Evolutionary conservation across 2,797 vertebrate genomes (phyloP), one percentile per base, ranked within the genome.

Genomic region (Tragopan temminckii): DNA sequence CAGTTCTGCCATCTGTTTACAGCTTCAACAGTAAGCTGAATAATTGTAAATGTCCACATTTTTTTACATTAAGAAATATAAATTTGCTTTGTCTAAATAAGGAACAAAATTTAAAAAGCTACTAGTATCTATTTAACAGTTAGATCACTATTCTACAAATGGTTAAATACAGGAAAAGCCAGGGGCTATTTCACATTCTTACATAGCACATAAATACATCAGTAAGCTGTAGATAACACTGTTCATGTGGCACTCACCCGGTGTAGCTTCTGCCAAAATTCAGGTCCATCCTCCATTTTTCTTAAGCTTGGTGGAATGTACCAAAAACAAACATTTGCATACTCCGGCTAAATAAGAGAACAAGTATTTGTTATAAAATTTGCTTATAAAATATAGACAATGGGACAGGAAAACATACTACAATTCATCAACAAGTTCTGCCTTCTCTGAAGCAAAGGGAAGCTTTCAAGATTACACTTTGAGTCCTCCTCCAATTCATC

Each of bases 251-350:
- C 29, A 97, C 98, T 98, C 86, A 98, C 98, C 94, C 92, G 85
- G 77, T 98, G 97, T 52, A 99, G 97, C 72, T 98, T 98, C 52
- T 91, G 88, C 98, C 98, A 98, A 94, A 98, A 98, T 70, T 98
- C 98, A 15, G 98, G 97, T 94, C 98, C 97, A 17, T 97, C 97
- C 36, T 98, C 92, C 95, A 98, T 97, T 43, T 76, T 96, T 94
- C 97, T 98, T 84, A 98, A 96, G 94, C 98, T 98, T 0, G 98
- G 98, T 82, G 98, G 98, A 97, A 99, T 97, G 97, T 98, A 99
- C 98, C 98, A 99, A 96, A 99, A 98, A 94, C 98, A 99, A 91
- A 98, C 74, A 0, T 99, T 99, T 89, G 98, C 95, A 89, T 98
- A 99, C 95, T 99, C 98, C 1, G 98, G 98, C 98, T 99, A 90